These are phyloP conservation scores for Tuberolachnus salignus DNA, from an alignment of 2,888 invertebrate genomes.

Conservation along the genomic window DNA sequence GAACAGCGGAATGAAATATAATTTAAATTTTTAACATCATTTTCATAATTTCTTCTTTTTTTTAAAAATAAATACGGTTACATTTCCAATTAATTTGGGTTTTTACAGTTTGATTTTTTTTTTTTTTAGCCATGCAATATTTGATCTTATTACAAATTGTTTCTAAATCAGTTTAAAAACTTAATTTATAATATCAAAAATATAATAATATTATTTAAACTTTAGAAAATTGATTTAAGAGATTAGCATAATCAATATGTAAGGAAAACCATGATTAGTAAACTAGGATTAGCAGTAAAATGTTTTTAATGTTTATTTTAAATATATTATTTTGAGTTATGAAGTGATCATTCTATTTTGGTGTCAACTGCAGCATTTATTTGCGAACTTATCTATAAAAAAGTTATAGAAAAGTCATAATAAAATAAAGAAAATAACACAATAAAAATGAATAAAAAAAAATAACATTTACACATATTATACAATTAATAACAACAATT, in stretches of 20 bases:
- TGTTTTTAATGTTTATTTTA: no score
- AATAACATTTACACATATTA: constrained; percentile 1
- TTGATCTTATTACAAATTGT: no score
- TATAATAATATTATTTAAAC: not conserved
- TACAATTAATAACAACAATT: constrained; percentile 27
- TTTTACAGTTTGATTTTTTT: not conserved
- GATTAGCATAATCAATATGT: not conserved
- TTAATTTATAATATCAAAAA: not conserved
- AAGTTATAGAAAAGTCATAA: not conserved
- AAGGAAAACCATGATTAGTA: not conserved
- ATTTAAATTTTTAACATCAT: not conserved
- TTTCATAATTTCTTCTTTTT: not conserved
- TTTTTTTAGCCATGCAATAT: not conserved
- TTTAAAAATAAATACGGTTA: constrained; percentile 3
- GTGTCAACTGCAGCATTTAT: no score
- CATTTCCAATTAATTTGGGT: not conserved
- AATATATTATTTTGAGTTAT: no score
- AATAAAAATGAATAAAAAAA: not conserved
- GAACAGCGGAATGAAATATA: no score
- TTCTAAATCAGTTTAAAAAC: no score
- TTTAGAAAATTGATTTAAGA: not conserved
- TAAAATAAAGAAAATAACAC: not conserved
- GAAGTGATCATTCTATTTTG: no score
- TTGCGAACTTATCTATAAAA: no score
- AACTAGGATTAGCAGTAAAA: no score